Base-by-base conservation (phyloP, 2,888 invertebrate species). In the Congeria kusceri region DNA sequence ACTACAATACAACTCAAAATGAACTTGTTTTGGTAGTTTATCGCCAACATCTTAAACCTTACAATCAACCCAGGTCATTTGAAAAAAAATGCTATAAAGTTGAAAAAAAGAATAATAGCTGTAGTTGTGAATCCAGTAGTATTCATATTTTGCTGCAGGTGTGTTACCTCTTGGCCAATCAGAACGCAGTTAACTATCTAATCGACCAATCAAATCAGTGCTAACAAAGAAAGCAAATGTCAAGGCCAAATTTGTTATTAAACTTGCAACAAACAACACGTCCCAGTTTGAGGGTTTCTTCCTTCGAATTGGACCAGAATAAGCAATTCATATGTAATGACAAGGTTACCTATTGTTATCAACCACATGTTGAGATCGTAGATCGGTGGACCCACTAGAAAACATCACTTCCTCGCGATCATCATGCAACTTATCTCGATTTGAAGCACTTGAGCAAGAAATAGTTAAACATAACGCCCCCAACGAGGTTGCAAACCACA, bases 401-500 rank as follows among this genome's bases (percentile, higher is more conserved):
- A 39, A 39, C 39, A 39, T 39, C 39, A 39, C 39, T 39, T 39
- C 39, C 23, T 25, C 13, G 67, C 58, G 18, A 74, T 3, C 15
- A 39, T 39, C 39, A 15, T 9, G 39, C 39, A 39, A 39, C 9
- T 32, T 64, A 11, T 63, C 56, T 23, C 78, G 72, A 28, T 73
- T 78, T 4, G 72, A 69, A 20, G 82, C 85, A 46, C 65, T 77
- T 47, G 80, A 84, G 47, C 81, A 83, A 3, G 73, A 81, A 23
- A 84, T 58, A 11, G 85, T 82, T 61, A 84, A 61, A 59, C 86
- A 85, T 9, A 89, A 56, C 13, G 87, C 89, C 20, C 86, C 80
- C 15, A 87, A 29, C 15, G 88, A 88, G 9, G 87, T 84, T 20
- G 84, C 77, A 74, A 87, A 88, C 79, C 85, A 85, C 46, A 84